Percentiles rank a stretch among this genome's conserved stretches.
phyloP scores from a whole-genome alignment of 2,888 invertebrate genomes.

The Pyrocoelia pectoralis region DNA sequence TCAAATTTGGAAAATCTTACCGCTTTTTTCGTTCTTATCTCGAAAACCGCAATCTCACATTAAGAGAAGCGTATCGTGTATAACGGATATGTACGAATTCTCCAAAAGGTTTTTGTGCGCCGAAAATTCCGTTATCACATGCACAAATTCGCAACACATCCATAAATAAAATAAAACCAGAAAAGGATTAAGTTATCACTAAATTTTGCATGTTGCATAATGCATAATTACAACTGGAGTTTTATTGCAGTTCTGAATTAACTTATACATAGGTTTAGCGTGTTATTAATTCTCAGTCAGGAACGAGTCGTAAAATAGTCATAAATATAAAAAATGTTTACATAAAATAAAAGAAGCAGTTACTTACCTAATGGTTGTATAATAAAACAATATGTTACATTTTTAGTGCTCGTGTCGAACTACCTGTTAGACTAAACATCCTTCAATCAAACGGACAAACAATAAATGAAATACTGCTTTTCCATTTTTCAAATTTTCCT shows the following conservation, averaged over 20 bases:
- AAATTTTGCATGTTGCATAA: background rate
- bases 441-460: too few relatives aligned
- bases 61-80: too few relatives aligned
- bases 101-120: too few relatives aligned
- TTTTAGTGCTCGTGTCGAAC: background rate
- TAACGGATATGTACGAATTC: too few relatives aligned
- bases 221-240: background rate
- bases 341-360: slow-evolving; percentile 6
- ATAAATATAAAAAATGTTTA: slow-evolving; percentile 2
- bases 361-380: background rate
- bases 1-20: too few relatives aligned
- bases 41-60: too few relatives aligned
- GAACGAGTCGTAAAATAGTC: background rate
- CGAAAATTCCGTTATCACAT: too few relatives aligned
- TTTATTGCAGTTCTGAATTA: background rate
- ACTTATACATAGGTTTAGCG: background rate
- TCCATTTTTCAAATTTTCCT: too few relatives aligned
- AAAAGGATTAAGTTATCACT: background rate
- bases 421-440: background rate
- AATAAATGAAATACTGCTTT: too few relatives aligned
- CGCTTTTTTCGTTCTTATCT: too few relatives aligned
- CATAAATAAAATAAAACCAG: background rate
- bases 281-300: slow-evolving; percentile 8
- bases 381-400: slow-evolving; percentile 4
- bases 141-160: background rate